Evolutionary conservation across 2,797 vertebrate species (phyloP).

Genomic region (Anniella stebbinsi): DNA sequence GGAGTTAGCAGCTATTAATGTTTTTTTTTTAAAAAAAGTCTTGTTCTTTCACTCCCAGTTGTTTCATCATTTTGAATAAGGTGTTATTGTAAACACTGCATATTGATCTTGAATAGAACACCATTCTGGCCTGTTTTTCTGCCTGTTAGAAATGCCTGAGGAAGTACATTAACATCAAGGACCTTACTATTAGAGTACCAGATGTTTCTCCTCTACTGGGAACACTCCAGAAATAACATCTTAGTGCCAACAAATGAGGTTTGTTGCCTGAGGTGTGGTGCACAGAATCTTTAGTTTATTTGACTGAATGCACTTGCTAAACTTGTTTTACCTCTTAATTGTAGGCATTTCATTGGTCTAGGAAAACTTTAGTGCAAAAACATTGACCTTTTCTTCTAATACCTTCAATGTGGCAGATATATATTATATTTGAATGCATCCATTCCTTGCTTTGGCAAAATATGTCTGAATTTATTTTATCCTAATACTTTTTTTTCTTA

Average conservation of each 20-base stretch:
- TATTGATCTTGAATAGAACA: constrained; percentile 45
- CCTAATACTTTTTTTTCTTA: background rate
- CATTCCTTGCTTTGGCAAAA: background rate
- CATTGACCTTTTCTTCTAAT: background rate
- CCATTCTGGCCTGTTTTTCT: constrained; percentile 43
- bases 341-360: background rate
- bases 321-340: constrained; percentile 29
- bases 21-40: constrained; percentile 24
- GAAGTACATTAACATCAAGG: constrained; percentile 49
- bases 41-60: background rate
- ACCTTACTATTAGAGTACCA: constrained; percentile 34
- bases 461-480: background rate
- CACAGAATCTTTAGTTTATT: constrained; percentile 37
- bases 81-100: background rate
- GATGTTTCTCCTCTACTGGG: constrained; percentile 39
- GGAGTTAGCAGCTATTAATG: background rate
- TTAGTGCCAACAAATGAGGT: constrained; percentile 34
- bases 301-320: constrained; percentile 2
- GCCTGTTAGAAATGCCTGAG: constrained; percentile 47
- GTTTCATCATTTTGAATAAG: background rate
- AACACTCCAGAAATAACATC: constrained; percentile 44
- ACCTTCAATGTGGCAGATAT: background rate
- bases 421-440: background rate
- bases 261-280: constrained; percentile 4
- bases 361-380: constrained; percentile 13